These are phyloP conservation scores for Cirrhinus molitorella DNA, from an alignment of 2,797 vertebrate species.

Conservation along the genomic window DNA sequence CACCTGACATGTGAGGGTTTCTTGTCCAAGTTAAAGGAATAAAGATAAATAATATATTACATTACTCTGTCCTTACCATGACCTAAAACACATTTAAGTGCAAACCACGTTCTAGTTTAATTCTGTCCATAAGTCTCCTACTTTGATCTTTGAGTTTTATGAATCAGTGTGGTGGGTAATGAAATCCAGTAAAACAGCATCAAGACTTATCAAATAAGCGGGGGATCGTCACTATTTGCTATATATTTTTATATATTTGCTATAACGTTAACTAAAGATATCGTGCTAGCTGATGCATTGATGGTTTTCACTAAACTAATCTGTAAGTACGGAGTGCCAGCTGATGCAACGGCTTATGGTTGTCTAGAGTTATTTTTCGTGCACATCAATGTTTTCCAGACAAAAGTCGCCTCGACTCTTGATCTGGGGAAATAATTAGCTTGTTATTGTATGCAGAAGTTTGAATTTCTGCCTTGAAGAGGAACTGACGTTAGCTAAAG, in stretches of 20 bases:
- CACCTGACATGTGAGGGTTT: background rate
- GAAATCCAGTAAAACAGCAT: background rate
- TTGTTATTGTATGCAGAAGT: background rate
- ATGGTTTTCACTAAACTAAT: conserved; percentile 20
- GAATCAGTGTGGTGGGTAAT: too few species aligned
- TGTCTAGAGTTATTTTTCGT: background rate
- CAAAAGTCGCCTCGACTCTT: background rate
- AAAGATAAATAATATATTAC: background rate
- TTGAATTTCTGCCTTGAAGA: conserved; percentile 28
- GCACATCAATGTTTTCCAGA: background rate
- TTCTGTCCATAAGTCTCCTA: background rate
- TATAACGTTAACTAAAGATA: too few species aligned
- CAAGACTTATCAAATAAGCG: background rate
- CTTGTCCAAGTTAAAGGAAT: background rate
- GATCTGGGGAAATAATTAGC: background rate
- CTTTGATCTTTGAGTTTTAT: background rate
- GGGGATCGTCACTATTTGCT: background rate
- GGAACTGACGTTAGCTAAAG: conserved; percentile 50
- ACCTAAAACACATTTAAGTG: background rate
- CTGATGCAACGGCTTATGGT: background rate
- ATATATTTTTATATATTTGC: too few species aligned
- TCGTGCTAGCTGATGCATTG: background rate
- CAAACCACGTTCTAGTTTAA: background rate
- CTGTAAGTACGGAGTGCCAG: background rate
- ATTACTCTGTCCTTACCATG: background rate